Evolutionary conservation across 1,140 invertebrate genomes (phyloP).

Genomic region (Andrena cerasifolii): DNA sequence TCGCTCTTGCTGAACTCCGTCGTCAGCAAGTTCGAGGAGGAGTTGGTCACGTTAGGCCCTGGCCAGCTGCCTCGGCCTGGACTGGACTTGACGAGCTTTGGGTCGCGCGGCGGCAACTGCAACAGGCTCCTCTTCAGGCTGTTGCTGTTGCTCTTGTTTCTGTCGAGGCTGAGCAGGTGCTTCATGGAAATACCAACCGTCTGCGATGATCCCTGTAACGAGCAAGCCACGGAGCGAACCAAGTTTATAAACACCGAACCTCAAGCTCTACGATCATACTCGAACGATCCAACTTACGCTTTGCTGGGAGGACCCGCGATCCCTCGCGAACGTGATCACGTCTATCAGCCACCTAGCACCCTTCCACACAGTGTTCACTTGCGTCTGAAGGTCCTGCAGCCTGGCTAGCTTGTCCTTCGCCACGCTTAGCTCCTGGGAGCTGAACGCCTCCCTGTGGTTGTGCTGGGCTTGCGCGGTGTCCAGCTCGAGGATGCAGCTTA

Average conservation of each 20-base stretch:
- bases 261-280: neutral
- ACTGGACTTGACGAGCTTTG: constrained; percentile 89
- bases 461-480: constrained; percentile 96
- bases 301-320: constrained; percentile 83
- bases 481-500: constrained; percentile 96
- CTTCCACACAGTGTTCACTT: constrained; percentile 94
- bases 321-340: constrained; percentile 94
- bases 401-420: constrained; percentile 92
- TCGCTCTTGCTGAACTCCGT: constrained; percentile 92
- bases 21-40: constrained; percentile 82
- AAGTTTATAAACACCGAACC: neutral
- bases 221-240: neutral
- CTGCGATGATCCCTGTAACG: constrained; percentile 53
- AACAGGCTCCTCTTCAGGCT: constrained; percentile 84
- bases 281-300: constrained; percentile 64
- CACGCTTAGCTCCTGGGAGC: constrained; percentile 91
- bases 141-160: constrained; percentile 74
- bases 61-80: constrained; percentile 92
- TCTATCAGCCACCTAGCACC: constrained; percentile 97
- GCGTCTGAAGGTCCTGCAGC: constrained; percentile 91
- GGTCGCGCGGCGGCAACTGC: constrained; percentile 88
- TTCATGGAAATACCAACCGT: constrained; percentile 78
- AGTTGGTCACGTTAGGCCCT: constrained; percentile 86
- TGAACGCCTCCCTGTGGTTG: constrained; percentile 96
- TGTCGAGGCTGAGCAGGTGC: constrained; percentile 77